Base-by-base conservation (phyloP, 2,797 vertebrate species). In the Melanotaenia pygmaea region DNA sequence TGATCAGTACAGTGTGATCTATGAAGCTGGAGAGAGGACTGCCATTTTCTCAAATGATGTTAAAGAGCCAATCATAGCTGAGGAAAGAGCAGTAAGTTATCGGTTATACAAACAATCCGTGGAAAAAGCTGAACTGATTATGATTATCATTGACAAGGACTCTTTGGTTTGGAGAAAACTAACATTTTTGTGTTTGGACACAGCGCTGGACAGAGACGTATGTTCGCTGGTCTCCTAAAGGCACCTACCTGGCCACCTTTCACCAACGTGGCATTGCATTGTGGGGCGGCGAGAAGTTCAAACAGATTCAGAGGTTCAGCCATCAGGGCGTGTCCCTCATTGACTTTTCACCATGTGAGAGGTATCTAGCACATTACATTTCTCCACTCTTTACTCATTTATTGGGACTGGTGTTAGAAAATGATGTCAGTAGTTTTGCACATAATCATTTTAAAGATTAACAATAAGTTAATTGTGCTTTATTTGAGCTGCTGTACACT, bases 151-250 rank as follows among this genome's bases (percentile, higher is more conserved):
- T 30, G 1, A 2, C 1, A 35, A 13, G 6, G 4, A 18, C 40
- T 18, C n/a, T 2, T 54, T 59, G 18, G 10, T 35, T 64, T 57
- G 20, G 9, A 14, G 30, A 67, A 9, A 37, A 9, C 62, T 64
- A 13, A 56, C 12, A 18, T 1, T 3, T 79, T 14, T 77, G 26
- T 80, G 30, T 84, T 38, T 75, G 10, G 22, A 1, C 76, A 1
- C 89, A 99, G 98, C 94, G 98, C 61, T 99, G 98, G 98, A 99
- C 98, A 11, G 98, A 99, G 91, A 99, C 98, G 0, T 99, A 99
- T 0, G 97, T 99, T 20, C 97, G 98, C 50, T 99, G 98, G 98
- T 99, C 98, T 71, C 97, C 97, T 0, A 98, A 96, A 91, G 98
- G 98, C 22, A 99, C 97, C 50, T 99, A 99, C 89, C 82, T 99